A percentile compares a stretch with the other conserved stretches of the same genome.
Evolutionary conservation across 2,797 vertebrate genomes (phyloP).

Genomic region (Hippocampus kuda): DNA sequence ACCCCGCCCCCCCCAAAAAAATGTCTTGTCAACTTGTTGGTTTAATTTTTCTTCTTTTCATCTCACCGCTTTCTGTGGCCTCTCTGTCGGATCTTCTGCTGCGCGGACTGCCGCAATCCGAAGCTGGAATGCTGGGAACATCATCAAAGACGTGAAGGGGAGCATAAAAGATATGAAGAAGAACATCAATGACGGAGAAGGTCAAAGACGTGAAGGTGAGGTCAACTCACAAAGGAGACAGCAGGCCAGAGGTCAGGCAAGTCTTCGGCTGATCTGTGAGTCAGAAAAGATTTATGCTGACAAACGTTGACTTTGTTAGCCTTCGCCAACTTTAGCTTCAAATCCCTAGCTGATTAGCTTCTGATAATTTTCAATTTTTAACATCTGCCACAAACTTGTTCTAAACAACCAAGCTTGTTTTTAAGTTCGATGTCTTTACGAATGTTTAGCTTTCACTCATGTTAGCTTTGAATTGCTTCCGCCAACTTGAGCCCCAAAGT

Average conservation of each 20-base stretch:
- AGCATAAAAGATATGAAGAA: background rate
- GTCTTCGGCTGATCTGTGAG: slow-evolving; percentile 20
- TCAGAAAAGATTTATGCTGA: background rate
- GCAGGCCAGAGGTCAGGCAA: slow-evolving; percentile 7
- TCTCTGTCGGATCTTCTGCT: too few relatives aligned
- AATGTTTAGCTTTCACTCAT: too few relatives aligned
- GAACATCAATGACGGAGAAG: background rate
- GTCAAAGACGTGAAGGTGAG: background rate
- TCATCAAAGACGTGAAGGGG: background rate
- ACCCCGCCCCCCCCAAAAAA: too few relatives aligned
- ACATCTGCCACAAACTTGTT: background rate
- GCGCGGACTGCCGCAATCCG: background rate
- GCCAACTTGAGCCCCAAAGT: background rate
- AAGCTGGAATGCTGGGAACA: background rate
- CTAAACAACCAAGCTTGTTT: too few relatives aligned
- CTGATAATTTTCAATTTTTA: background rate
- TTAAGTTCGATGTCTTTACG: too few relatives aligned
- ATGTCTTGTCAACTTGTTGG: background rate
- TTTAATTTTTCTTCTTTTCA: background rate
- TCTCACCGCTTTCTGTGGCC: background rate
- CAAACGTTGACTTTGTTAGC: background rate
- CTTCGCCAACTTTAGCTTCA: background rate
- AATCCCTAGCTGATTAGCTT: background rate
- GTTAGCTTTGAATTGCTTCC: background rate
- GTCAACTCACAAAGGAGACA: slow-evolving; percentile 42